Conservation (phyloP, 1,140 invertebrate species). For the Eupristina koningsbergeri region DNA sequence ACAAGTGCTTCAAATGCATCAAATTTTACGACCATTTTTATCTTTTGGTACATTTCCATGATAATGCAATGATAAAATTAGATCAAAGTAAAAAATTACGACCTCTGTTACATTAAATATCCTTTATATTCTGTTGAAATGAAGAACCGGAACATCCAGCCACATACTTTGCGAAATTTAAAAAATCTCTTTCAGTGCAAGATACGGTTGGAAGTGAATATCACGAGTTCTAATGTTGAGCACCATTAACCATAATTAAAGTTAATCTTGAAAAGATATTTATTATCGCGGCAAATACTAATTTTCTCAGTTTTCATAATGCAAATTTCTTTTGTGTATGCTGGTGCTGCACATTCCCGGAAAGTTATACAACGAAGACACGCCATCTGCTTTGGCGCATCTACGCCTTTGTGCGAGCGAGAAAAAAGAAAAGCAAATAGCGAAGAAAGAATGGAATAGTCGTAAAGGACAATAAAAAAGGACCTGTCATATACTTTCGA, state of each 20-base stretch:
- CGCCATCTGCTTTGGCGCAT: conserved; percentile 18
- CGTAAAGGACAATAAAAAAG: conserved; percentile 2
- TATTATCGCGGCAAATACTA: neutral
- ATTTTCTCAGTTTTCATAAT: neutral
- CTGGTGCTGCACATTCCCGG: neutral
- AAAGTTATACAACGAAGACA: conserved; percentile 1
- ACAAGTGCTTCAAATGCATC: no score
- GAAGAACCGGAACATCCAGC: no score
- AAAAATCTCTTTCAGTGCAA: no score
- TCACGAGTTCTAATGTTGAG: neutral
- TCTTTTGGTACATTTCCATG: no score
- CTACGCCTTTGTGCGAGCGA: neutral
- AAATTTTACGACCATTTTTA: no score
- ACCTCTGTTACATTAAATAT: no score
- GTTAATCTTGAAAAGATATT: neutral
- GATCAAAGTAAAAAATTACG: no score
- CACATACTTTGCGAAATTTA: no score
- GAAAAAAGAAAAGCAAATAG: neutral
- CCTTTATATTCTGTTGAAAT: no score
- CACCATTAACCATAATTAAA: neutral
- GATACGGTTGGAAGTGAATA: neutral
- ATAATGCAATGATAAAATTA: no score
- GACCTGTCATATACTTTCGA: neutral
- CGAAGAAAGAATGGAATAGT: neutral
- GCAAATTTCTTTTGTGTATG: conserved; percentile 11